Conservation (phyloP, 2,113 vertebrate species). For the Macrotus californicus region DNA sequence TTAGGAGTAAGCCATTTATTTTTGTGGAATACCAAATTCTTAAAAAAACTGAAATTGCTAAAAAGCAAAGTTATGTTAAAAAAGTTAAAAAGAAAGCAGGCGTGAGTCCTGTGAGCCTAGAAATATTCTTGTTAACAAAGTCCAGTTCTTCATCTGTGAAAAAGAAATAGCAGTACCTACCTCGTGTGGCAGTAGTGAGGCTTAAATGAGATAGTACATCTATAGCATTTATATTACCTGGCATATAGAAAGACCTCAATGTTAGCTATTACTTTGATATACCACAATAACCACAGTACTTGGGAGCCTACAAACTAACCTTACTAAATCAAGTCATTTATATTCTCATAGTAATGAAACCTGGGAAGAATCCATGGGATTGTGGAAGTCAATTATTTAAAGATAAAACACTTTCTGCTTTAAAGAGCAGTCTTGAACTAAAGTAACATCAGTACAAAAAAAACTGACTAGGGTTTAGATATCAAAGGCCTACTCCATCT, state of each 20-base stretch:
- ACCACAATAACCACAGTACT: not conserved
- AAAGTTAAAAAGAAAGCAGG: not conserved
- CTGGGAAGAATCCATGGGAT: not conserved
- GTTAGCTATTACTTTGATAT: not conserved
- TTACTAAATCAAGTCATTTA: not conserved
- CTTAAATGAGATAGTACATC: not conserved
- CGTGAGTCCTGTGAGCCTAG: not conserved
- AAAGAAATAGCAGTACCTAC: not conserved
- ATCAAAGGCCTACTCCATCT: not conserved
- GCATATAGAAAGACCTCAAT: not conserved
- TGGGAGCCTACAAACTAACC: not conserved
- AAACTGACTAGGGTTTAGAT: not conserved
- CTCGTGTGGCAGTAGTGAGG: not conserved
- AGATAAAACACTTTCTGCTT: not conserved
- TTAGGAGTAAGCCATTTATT: not conserved
- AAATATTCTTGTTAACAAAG: slow-evolving; percentile 32
- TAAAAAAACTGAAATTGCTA: slow-evolving; percentile 1
- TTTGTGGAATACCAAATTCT: slow-evolving; percentile 27
- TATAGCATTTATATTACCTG: not conserved
- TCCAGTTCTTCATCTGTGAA: slow-evolving; percentile 11
- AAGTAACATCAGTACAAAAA: not conserved
- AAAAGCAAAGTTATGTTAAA: not conserved
- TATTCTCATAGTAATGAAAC: not conserved
- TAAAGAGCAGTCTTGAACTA: not conserved
- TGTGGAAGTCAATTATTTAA: not conserved